These are phyloP conservation scores for Turritopsis dohrnii DNA, from an alignment of 30 jellyfish, hydroid and myxozoan genomes.

Conservation along the genomic window DNA sequence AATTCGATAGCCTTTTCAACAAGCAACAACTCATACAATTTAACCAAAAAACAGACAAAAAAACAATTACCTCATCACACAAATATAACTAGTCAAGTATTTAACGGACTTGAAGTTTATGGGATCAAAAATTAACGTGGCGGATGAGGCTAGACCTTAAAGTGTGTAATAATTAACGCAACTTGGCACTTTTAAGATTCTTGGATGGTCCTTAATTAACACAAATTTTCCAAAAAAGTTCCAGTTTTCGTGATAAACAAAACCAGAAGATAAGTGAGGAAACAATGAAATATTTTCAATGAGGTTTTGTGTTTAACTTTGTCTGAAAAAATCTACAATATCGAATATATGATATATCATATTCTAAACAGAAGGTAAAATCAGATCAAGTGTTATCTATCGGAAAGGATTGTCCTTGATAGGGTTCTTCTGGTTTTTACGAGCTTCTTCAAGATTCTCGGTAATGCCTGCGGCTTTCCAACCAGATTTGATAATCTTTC, in stretches of 20 bases:
- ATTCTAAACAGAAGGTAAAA: background rate
- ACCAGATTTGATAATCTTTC: no score
- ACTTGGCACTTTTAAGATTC: background rate
- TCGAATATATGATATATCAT: background rate
- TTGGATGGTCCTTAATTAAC: background rate
- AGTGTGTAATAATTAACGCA: background rate
- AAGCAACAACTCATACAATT: no score
- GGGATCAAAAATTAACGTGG: background rate
- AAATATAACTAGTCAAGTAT: no score
- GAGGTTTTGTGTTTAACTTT: background rate
- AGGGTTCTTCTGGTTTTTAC: constrained; percentile 12
- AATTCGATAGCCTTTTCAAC: no score
- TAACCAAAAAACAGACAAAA: no score
- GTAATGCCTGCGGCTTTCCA: no score
- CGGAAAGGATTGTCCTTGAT: constrained; percentile 4
- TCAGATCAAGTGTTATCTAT: no score
- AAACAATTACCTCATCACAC: no score
- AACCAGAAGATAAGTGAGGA: constrained; percentile 8
- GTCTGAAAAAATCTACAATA: constrained; percentile 6
- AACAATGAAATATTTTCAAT: background rate
- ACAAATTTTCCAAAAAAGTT: background rate
- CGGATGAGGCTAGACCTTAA: constrained; percentile 7
- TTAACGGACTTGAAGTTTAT: no score
- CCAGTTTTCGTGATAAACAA: constrained; percentile 5
- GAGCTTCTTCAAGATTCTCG: background rate